Base-by-base conservation (phyloP, 2,888 invertebrate species). In the Agriopis leucophaearia region DNA sequence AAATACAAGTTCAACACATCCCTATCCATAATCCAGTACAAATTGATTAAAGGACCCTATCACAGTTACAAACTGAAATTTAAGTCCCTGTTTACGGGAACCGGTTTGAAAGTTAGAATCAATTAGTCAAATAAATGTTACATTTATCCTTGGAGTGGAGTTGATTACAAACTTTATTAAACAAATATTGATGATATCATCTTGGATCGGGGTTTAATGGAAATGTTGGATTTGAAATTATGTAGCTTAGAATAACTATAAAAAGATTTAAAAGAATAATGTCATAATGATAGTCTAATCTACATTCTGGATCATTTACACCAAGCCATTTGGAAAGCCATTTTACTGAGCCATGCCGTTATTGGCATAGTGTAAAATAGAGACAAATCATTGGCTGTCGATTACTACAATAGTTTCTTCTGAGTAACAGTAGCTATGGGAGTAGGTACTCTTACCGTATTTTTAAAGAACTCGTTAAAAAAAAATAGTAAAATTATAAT, bases 11-110 rank as follows among this genome's bases (percentile, higher is more conserved):
- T 13, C 38, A 38, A 45, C 45, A 9, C 50, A 40, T n/a, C 40
- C 40, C 68, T 57, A 69, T 57, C 40, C 62, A 40, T 75, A 75
- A 75, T 75, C 72, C 75, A 70, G 66, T 67, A 70, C 68, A 69
- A 75, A 74, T 75, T 74, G 72, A 75, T 75, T 74, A 74, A 69
- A 64, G 60, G 66, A 57, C 69, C 63, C 63, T 70, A 66, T 71
- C 69, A 56, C 68, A 72, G 69, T 73, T 66, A 52, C 67, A 70
- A 75, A 75, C 70, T 72, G 69, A 66, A 73, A 74, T 71, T 60
- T 72, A 71, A 71, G 68, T 71, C 69, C 72, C 67, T 72, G 74
- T 74, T 74, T 74, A 74, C 72, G 62, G 38, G 60, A 64, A 73
- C 35, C 66, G 60, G 63, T 66, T 55, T 36, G 47, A 72, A 75